These are phyloP conservation scores for Chymomyza amoena DNA, from an alignment of 2,888 invertebrate genomes.

Conservation along the genomic window DNA sequence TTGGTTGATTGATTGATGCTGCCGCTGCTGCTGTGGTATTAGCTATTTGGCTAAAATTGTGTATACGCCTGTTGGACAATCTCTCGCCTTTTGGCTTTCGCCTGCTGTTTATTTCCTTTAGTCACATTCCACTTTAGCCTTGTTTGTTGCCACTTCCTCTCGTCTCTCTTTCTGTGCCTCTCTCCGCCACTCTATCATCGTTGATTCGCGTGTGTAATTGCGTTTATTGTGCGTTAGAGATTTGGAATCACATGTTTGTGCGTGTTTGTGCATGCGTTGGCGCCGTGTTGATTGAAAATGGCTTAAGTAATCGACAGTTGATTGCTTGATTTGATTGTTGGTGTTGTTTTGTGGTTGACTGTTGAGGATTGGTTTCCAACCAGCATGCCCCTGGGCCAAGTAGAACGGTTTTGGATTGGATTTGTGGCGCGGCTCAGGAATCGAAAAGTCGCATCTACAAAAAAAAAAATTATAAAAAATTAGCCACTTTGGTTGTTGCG, in stretches of 20 bases:
- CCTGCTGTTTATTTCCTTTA: neutral
- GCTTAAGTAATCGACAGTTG: slow-evolving; percentile 72
- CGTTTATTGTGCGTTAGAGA: slow-evolving; percentile 72
- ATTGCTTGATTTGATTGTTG: slow-evolving; percentile 65
- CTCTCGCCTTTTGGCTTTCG: slow-evolving; percentile 48
- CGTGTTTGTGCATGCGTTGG: slow-evolving; percentile 12
- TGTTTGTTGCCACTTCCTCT: slow-evolving; percentile 7
- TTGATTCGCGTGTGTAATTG: slow-evolving; percentile 52
- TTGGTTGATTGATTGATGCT: slow-evolving; percentile 46
- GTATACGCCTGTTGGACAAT: slow-evolving; percentile 22
- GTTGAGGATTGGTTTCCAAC: slow-evolving; percentile 41
- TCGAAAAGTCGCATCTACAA: too few relatives aligned
- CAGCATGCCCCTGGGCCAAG: slow-evolving; percentile 14
- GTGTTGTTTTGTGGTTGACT: slow-evolving; percentile 32
- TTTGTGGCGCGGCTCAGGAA: neutral
- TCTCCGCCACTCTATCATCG: neutral
- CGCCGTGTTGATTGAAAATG: slow-evolving; percentile 68
- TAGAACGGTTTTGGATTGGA: slow-evolving; percentile 3
- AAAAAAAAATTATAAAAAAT: slow-evolving; percentile 11
- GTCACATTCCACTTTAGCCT: slow-evolving; percentile 10
- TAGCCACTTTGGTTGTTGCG: slow-evolving; percentile 23
- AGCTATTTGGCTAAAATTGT: slow-evolving; percentile 23
- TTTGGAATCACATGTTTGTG: slow-evolving; percentile 49
- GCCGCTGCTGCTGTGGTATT: slow-evolving; percentile 11
- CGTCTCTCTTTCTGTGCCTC: slow-evolving; percentile 5